Evolutionary conservation across 2,113 vertebrate genomes (phyloP), one percentile per base, ranked within the genome.

Genomic region (Poeciliopsis turrubarensis): DNA sequence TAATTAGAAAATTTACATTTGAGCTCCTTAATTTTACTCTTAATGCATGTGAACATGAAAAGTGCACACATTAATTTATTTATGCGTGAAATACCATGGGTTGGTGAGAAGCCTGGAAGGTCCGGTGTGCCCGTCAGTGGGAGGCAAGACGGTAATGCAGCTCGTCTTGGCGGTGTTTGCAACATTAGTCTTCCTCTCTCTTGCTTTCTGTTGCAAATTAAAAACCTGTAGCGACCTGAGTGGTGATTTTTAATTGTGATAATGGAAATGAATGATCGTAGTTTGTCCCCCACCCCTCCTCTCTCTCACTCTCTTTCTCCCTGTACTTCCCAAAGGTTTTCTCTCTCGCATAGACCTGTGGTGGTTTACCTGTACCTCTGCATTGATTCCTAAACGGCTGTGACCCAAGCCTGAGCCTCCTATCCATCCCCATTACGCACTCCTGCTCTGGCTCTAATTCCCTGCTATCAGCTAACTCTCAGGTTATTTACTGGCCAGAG

Each of bases 351-450:
- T 87, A 89, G 91, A 90, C 87, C 80, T 65, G 87, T 89, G 86
- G 77, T 88, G 86, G 87, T 92, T 86, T 89, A 94, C 92, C 93
- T 94, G 92, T 91, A 92, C 89, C 89, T 86, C 80, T 79, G 86
- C 93, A 95, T 94, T 94, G 94, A 94, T 95, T 92, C 83, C 87
- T 91, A 87, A 89, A 91, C 81, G 75, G 85, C 87, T 93, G 87
- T 95, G 93, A 95, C 94, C 94, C 91, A 82, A 83, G 79, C 86
- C 89, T 85, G 91, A 91, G 90, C 90, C 92, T 92, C 92, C 92
- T 93, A 95, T 95, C 94, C 93, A 95, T 95, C 93, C 94, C 92
- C 92, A 95, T 95, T 95, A 95, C 89, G 75, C 72, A 79, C 92
- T 92, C 83, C 89, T 89, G 86, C 84, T 88, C 91, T 85, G 87